Evolutionary conservation across 2,797 vertebrate genomes (phyloP).

Genomic region (Centropyge bicolor): DNA sequence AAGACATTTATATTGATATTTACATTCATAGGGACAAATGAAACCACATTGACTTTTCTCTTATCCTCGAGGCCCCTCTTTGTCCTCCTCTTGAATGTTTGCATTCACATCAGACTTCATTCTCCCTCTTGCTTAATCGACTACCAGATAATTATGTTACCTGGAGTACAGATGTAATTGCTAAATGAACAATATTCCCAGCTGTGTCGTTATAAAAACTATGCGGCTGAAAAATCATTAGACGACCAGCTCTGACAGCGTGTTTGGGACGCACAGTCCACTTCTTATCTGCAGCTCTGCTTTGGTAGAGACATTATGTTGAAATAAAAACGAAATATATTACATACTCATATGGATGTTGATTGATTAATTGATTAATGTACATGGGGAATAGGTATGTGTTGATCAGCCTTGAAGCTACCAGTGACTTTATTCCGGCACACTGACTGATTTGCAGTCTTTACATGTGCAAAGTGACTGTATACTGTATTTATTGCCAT

Average conservation of each 20-base stretch:
- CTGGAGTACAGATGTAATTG: constrained; percentile 13
- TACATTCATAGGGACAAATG: not conserved
- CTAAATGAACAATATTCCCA: constrained; percentile 4
- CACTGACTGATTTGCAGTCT: not conserved
- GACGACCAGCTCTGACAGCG: not conserved
- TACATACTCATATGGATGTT: too few species aligned
- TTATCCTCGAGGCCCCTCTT: not conserved
- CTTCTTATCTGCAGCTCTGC: not conserved
- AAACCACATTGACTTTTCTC: not conserved
- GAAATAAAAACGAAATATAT: not conserved
- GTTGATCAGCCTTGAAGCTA: not conserved
- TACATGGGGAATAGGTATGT: too few species aligned
- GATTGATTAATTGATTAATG: too few species aligned
- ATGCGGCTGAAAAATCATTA: constrained; percentile 4
- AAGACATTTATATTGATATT: too few species aligned
- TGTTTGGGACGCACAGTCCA: not conserved
- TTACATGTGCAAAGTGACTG: not conserved
- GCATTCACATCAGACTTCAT: constrained; percentile 1
- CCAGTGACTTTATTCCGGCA: not conserved
- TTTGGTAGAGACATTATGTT: not conserved
- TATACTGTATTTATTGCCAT: too few species aligned
- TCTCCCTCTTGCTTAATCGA: not conserved
- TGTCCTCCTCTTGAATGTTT: not conserved
- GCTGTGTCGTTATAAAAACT: constrained; percentile 3
- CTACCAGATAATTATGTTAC: constrained; percentile 18